These are phyloP conservation scores for Hirtodrosophila histrioides DNA, from an alignment of 2,888 invertebrate genomes.

Conservation along the genomic window DNA sequence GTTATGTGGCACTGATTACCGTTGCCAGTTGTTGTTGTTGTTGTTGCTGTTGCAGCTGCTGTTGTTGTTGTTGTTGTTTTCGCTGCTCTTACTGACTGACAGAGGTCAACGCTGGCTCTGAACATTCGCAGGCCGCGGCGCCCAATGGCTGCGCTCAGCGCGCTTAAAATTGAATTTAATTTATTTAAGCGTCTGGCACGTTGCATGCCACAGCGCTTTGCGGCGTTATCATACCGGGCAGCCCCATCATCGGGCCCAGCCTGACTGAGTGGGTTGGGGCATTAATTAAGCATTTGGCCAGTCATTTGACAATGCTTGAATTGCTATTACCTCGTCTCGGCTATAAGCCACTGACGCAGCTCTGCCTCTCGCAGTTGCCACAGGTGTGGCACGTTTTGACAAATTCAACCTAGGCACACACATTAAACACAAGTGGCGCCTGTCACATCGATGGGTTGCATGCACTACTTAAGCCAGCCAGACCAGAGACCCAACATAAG, in stretches of 20 bases:
- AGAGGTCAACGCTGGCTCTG: constrained; percentile 57
- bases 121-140: constrained; percentile 53
- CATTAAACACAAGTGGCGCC: no score
- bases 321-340: no score
- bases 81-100: constrained; percentile 39
- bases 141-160: constrained; percentile 58
- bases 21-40: constrained; percentile 44
- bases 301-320: constrained; percentile 17
- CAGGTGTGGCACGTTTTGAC: neutral
- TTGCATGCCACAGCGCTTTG: constrained; percentile 15
- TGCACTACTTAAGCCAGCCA: no score
- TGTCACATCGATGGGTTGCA: no score
- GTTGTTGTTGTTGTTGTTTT: constrained; percentile 16
- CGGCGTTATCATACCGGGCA: constrained; percentile 17
- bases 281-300: constrained; percentile 27
- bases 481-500: no score
- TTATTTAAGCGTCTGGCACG: constrained; percentile 60
- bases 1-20: constrained; percentile 79
- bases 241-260: constrained; percentile 12
- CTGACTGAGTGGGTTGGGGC: constrained; percentile 1
- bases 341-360: no score
- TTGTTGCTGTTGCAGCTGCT: constrained; percentile 47
- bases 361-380: neutral
- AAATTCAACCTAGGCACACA: no score
- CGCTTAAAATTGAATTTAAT: constrained; percentile 72